A percentile compares a stretch with the other conserved stretches of the same genome.
Conservation (phyloP, 1,140 invertebrate genomes). For the Drosophila ercepeae region DNA sequence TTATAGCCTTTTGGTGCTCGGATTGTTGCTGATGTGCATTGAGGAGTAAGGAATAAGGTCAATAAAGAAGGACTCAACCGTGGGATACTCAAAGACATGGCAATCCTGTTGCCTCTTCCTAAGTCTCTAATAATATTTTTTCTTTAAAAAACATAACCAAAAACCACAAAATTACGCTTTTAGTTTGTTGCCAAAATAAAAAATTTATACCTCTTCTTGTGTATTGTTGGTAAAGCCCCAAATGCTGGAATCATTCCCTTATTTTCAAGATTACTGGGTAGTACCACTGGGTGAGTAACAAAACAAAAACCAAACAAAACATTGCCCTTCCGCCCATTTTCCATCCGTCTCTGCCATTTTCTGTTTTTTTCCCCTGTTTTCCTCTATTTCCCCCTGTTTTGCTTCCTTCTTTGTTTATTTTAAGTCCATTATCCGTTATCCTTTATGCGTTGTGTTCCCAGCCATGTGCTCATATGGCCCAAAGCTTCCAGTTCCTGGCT, state of each 20-base stretch:
- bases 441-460: conserved; percentile 59
- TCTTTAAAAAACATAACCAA: no score
- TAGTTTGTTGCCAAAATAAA: no score
- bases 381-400: conserved; percentile 44
- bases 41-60: conserved; percentile 25
- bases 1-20: conserved; percentile 26
- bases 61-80: background rate
- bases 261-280: conserved; percentile 36
- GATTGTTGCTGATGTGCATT: conserved; percentile 48
- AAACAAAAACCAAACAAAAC: conserved; percentile 25
- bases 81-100: background rate
- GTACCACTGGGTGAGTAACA: conserved; percentile 30
- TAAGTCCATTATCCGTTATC: conserved; percentile 72
- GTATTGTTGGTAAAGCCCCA: background rate
- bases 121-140: no score
- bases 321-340: conserved; percentile 15
- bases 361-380: conserved; percentile 3
- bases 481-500: conserved; percentile 16
- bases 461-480: conserved; percentile 41
- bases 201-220: background rate
- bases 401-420: conserved; percentile 55
- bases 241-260: background rate
- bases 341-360: conserved; percentile 25
- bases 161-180: no score
- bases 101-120: no score